phyloP scores from a whole-genome alignment of 2,113 vertebrate genomes.

The Sander lucioperca region DNA sequence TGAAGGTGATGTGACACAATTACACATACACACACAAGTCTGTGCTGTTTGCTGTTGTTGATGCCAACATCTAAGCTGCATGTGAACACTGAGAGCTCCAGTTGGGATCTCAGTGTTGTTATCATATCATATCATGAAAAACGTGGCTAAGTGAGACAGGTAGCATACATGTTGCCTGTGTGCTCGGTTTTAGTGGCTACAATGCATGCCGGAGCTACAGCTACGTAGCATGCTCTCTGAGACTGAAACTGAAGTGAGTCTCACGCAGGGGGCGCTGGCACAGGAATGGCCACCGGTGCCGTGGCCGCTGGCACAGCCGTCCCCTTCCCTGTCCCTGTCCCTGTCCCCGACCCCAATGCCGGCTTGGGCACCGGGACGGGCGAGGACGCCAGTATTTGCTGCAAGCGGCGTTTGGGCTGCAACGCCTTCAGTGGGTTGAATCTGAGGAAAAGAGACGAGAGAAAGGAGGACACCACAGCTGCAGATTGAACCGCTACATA shows the following conservation, averaged over 20 bases:
- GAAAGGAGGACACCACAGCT: conserved; percentile 62
- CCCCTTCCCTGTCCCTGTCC: conserved; percentile 14
- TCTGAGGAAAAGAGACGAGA: conserved; percentile 81
- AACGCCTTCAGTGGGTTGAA: conserved; percentile 87
- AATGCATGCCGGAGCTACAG: conserved; percentile 58
- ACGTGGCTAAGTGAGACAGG: conserved; percentile 7
- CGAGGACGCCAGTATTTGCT: conserved; percentile 82
- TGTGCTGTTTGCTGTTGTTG: conserved; percentile 2
- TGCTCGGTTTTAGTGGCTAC: conserved; percentile 64
- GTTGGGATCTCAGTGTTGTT: neutral
- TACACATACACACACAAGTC: neutral
- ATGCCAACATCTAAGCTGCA: neutral
- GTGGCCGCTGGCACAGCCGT: conserved; percentile 25
- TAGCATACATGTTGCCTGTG: conserved; percentile 13
- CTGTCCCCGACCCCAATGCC: conserved; percentile 48
- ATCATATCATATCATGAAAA: neutral
- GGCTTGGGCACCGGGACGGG: conserved; percentile 66
- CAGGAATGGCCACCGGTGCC: conserved; percentile 60
- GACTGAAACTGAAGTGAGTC: conserved; percentile 71
- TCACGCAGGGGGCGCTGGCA: conserved; percentile 80
- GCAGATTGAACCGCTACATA: conserved; percentile 24
- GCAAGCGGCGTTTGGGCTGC: conserved; percentile 85
- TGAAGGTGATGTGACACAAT: neutral
- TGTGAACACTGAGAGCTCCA: neutral
- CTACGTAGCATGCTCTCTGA: conserved; percentile 67